Evolutionary conservation across 2,797 vertebrate species (phyloP).

Genomic region (Thalassophryne amazonica): DNA sequence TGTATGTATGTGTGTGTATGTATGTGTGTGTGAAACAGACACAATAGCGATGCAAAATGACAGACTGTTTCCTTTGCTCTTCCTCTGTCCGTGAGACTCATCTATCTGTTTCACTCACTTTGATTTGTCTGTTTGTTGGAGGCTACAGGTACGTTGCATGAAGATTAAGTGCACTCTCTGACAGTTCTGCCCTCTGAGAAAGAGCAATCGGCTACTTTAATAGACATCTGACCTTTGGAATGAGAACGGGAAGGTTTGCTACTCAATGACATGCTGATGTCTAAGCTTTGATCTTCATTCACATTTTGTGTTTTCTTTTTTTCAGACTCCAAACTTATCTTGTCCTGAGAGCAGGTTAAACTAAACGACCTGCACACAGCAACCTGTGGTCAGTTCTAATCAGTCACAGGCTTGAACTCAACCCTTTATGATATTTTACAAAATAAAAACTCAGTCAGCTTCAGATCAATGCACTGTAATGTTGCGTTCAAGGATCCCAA

Average conservation of each 20-base stretch:
- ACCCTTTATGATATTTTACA: no score
- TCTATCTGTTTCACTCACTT: conserved; percentile 25
- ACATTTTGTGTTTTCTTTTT: not conserved
- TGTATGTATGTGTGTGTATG: conserved; percentile 12
- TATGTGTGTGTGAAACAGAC: conserved; percentile 1
- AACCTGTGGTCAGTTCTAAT: conserved; percentile 14
- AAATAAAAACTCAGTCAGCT: no score
- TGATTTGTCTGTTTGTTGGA: conserved; percentile 45
- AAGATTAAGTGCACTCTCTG: conserved; percentile 54
- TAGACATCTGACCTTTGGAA: conserved; percentile 61
- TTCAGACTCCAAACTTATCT: no score
- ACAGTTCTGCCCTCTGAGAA: conserved; percentile 45
- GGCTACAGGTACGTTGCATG: conserved; percentile 59
- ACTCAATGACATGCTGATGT: conserved; percentile 2
- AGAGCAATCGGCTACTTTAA: conserved; percentile 44
- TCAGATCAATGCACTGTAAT: no score
- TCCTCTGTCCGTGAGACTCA: conserved; percentile 17
- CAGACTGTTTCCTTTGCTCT: conserved; percentile 7
- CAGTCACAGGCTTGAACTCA: conserved; percentile 24
- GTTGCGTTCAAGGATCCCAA: no score
- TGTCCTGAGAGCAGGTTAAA: no score
- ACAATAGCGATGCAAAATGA: not conserved
- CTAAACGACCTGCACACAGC: no score
- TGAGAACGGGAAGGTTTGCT: conserved; percentile 38
- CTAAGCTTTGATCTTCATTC: conserved; percentile 1